Base-by-base conservation (phyloP, 2,113 vertebrate species). In the Australoheros scitulus region DNA sequence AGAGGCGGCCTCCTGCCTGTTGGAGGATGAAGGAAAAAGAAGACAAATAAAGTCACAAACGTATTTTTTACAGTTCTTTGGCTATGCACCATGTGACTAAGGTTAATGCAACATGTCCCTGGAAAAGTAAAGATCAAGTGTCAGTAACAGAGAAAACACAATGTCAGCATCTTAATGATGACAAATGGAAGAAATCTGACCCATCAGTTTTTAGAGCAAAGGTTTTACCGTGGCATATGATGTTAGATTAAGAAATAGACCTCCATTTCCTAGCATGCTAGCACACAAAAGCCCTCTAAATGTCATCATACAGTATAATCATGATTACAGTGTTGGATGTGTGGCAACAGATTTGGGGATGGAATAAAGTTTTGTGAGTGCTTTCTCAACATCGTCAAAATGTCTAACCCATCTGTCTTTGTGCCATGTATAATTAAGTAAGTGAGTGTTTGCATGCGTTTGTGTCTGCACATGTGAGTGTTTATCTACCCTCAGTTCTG, bases 381-480 rank as follows among this genome's bases (percentile, higher is more conserved):
- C 50, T 76, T 82, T 87, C 80, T 57, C 68, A 79, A 50, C 63
- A 50, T 17, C 2, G 0, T 70, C 61, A 68, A 81, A 81, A 82
- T 72, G 57, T 78, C 79, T 50, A 72, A 68, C 43, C 76, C 79
- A 59, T 83, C 61, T 86, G 80, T 77, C 34, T 81, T 38, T 68
- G 59, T 81, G 77, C 59, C 52, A 8, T 76, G 55, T 81, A 15
- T 52, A 82, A 85, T 83, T 77, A 84, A 80, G 78, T 77, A 75
- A 78, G 65, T 38, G 68, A 70, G 80, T 55, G 60, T 84, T 75
- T 75, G 90, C 59, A 20, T 24, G 13, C 47, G 82, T 85, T 77
- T 88, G 61, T 65, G 65, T 85, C 64, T 82, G 79, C 61, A 81
- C 61, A 78, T 91, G 80, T 61, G 32, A 76, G 29, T 72, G 47